Base-by-base conservation (phyloP, 2,113 vertebrate genomes). In the Cromileptes altivelis region DNA sequence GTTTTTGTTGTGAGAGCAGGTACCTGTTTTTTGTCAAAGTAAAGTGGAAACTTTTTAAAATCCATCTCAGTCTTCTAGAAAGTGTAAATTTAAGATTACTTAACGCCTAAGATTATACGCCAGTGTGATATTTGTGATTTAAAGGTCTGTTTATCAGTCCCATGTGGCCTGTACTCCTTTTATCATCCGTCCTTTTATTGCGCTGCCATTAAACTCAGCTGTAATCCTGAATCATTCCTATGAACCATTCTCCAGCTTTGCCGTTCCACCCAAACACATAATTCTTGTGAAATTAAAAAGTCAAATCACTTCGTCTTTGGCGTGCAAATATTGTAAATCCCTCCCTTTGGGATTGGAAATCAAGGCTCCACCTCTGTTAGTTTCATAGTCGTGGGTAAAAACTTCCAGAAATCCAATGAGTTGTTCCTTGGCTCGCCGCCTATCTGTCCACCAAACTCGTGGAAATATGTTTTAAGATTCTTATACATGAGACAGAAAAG, bases 71-170 rank as follows among this genome's bases (percentile, higher is more conserved):
- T 42, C 19, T n/a, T 21, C 6, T 21, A 42, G 23, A 63, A 64
- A 6, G 18, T 11, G 19, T 21, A 13, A 12, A 12, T 33, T 49
- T 37, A 40, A 65, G 8, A 42, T 52, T 4, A 17, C n/a, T 17
- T n/a, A 4, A 4, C 47, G 19, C 2, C 11, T 45, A 6, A 70
- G 21, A 40, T 25, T 3, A 23, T 27, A 67, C 3, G 27, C 13
- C 27, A 65, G 14, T 3, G 0, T 4, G 8, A 23, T 33, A 4
- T 0, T 14, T 0, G 1, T 27, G n/a, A 33, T 4, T 4, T 2
- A 30, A 47, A 55, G n/a, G 23, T 68, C 21, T 47, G 12, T 65
- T 37, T 57, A 65, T 62, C 37, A 37, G 57, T 10, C 10, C 25
- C 12, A 15, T 4, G 40, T 2, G 3, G 61, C 12, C 53, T 8